Evolutionary conservation across 2,797 vertebrate species (phyloP), one percentile per base, ranked within the genome.

Genomic region (Squalus acanthias): DNA sequence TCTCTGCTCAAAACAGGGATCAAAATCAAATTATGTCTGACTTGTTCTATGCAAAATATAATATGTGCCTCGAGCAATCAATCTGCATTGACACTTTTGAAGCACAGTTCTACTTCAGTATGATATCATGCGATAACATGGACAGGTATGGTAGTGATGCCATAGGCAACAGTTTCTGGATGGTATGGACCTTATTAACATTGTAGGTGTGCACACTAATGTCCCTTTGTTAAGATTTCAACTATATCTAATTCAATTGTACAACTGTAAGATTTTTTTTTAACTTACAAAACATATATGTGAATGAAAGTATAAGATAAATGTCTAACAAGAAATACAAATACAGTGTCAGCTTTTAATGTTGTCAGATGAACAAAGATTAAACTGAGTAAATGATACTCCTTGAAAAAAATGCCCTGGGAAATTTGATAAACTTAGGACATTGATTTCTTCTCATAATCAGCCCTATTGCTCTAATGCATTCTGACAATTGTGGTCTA

Each of bases 21-120:
- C 88, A 91, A 29, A 65, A 63, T 91, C 60, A 91, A 63, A 91
- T 91, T 91, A 91, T 65, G 13, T 91, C 88, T 91, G 29, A n/a
- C 60, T 89, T 65, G 88, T 91, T n/a, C 60, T 1, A 63, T 91
- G 57, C 15, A 91, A 91, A n/a, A n/a, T 91, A 29, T 17, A 91
- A 63, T 26, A 60, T 63, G 57, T 65, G 88, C 88, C 88, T 91
- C 88, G 1, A 91, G 88, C 88, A 63, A 91, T 63, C 57, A n/a
- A n/a, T 91, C 29, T 91, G 29, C 26, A 91, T 63, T n/a, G 88
- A 65, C 29, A 63, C 29, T 63, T 65, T 65, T 65, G 29, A 4
- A 91, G 13, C 15, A 91, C 9, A 9, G 26, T 33, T 91, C 29
- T 63, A 50, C 46, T 85, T 85, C 82, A 85, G 24, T 85, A 24